Evolutionary conservation across 1,140 invertebrate genomes (phyloP).

Genomic region (Pemphigus obesinymphae): DNA sequence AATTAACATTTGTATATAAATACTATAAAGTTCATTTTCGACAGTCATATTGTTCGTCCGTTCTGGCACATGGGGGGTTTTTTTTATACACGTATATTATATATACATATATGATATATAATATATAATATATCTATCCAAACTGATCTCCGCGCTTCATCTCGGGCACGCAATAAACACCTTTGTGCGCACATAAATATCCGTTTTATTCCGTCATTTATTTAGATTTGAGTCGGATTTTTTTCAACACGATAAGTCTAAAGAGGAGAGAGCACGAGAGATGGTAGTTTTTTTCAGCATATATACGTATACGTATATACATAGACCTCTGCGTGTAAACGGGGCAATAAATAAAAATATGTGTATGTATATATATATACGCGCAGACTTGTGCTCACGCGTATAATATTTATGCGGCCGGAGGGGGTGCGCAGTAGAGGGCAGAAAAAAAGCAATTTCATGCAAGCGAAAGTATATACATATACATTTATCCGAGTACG

Average conservation of each 20-base stretch:
- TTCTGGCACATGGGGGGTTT: background rate
- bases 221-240: constrained; percentile 11
- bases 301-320: background rate
- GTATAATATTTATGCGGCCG: constrained; percentile 34
- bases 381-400: background rate
- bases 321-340: background rate
- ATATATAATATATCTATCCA: too few species aligned
- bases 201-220: constrained; percentile 27
- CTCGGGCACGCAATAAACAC: constrained; percentile 14
- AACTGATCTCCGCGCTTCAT: background rate
- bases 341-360: constrained; percentile 39
- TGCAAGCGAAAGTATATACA: constrained; percentile 33
- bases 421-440: background rate
- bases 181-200: constrained; percentile 20
- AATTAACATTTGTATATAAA: background rate
- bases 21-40: background rate
- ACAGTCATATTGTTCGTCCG: background rate
- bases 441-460: constrained; percentile 39
- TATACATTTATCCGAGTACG: background rate
- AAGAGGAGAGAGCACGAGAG: background rate
- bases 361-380: background rate
- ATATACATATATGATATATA: too few species aligned
- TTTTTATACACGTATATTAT: background rate
- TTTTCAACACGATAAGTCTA: background rate
- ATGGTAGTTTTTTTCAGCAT: background rate